phyloP scores from a whole-genome alignment of 2,797 vertebrate species.

The Phrynocephalus vlangalii region DNA sequence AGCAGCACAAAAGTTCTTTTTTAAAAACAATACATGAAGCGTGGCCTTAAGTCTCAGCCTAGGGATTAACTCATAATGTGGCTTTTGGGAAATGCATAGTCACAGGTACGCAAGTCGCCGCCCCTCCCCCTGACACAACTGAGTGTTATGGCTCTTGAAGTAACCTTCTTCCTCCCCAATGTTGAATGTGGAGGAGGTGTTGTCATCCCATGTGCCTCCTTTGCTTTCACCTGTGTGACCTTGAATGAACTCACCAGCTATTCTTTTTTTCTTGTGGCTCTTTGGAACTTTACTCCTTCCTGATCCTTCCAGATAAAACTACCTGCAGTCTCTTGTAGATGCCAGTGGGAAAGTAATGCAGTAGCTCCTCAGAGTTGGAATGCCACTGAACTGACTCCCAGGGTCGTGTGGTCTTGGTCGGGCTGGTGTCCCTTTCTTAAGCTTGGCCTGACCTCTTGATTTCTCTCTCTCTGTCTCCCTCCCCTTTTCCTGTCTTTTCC shows the following conservation, averaged over 20 bases:
- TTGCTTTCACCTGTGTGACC: neutral
- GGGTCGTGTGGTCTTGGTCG: neutral
- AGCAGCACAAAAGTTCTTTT: neutral
- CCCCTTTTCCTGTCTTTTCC: neutral
- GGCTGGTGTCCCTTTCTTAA: neutral
- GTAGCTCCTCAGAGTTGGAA: no score
- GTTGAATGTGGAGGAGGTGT: neutral
- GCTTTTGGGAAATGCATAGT: neutral
- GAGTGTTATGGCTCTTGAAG: neutral
- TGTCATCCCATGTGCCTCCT: neutral
- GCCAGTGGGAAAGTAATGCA: no score
- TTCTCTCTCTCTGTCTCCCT: neutral
- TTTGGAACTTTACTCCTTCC: no score
- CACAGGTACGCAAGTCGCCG: neutral
- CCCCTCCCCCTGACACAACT: neutral
- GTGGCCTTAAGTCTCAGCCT: neutral
- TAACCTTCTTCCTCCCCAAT: neutral
- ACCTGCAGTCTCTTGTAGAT: neutral
- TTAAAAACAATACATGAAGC: neutral
- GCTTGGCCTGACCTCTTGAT: conserved; percentile 2
- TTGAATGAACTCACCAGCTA: neutral
- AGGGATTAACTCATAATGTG: no score
- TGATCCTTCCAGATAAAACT: neutral
- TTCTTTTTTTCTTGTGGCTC: neutral
- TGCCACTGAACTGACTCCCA: neutral